Base-by-base conservation (phyloP, 2,797 vertebrate genomes). In the Dryobates pubescens region DNA sequence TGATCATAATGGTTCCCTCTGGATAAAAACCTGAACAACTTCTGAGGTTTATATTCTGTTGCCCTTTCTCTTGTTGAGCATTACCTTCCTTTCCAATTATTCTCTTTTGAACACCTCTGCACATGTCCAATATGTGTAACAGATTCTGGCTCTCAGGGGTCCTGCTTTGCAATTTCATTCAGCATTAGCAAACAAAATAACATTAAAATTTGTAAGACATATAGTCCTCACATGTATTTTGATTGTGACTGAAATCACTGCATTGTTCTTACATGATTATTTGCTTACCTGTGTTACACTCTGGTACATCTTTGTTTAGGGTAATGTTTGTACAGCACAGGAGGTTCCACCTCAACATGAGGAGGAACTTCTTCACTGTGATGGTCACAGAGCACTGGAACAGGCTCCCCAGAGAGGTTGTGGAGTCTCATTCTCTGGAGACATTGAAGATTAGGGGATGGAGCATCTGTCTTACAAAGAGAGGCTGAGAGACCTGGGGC, bases 241-340 rank as follows among this genome's bases (percentile, higher is more conserved):
- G 22, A 56, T 5, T 85, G 3, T 57, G 51, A 67, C 20, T 51
- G 53, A 88, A 83, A 54, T 76, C 3, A 6, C 15, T n/a, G 9
- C 43, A 13, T 6, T 34, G 4, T 56, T 34, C 38, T 22, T 26
- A n/a, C 12, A 26, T 77, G 10, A 6, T 71, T 73, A 13, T 84
- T 38, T 88, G 1, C 5, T 14, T 2, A 0, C 10, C 8, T 45
- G 12, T 22, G 13, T 57, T 53, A 17, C 41, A 43, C 17, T 27
- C 27, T 47, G 38, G 20, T 30, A 43, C 0, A 0, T 9, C 34
- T 78, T 56, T 59, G 6, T 22, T 7, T 27, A n/a, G 8, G 8
- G 13, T 38, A 15, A 34, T 26, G 13, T 65, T 69, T 64, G 41
- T 43, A 17, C 41, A 43, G 41, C 41, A 17, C 41, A 43, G 41